Evolutionary conservation across 2,888 invertebrate genomes (phyloP).

Genomic region (Mesochorus sp.): DNA sequence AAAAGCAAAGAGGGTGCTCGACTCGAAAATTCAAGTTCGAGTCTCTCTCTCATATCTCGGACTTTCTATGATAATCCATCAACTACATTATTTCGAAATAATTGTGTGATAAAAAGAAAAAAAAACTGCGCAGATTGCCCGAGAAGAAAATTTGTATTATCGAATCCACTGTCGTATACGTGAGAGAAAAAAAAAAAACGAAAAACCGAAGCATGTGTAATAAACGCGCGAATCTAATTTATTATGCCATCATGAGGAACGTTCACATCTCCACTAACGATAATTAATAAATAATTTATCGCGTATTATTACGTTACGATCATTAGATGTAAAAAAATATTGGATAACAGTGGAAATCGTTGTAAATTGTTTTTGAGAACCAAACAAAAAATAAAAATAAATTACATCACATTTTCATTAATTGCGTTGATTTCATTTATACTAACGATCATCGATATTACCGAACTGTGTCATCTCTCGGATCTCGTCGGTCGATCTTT

Average conservation of each 20-base stretch:
- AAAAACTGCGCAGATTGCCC: conserved; percentile 34
- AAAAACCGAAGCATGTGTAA: too few species aligned
- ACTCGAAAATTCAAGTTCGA: background rate
- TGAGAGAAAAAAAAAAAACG: too few species aligned
- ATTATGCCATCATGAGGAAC: too few species aligned
- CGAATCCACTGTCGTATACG: too few species aligned
- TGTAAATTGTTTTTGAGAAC: conserved; percentile 48
- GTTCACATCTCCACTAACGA: too few species aligned
- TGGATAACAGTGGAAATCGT: background rate
- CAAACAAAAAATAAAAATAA: too few species aligned
- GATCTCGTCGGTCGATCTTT: background rate
- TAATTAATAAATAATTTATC: too few species aligned
- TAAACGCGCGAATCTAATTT: too few species aligned
- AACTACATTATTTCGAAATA: too few species aligned
- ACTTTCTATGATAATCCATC: too few species aligned
- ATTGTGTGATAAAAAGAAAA: conserved; percentile 33
- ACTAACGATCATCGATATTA: background rate
- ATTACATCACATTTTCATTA: conserved; percentile 51
- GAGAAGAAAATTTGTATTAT: conserved; percentile 16
- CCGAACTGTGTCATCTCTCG: conserved; percentile 9
- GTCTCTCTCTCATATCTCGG: too few species aligned
- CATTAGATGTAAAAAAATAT: conserved; percentile 16
- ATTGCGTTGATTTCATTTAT: conserved; percentile 2
- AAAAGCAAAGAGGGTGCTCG: background rate
- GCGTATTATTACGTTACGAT: background rate